Base-by-base conservation (phyloP, 1,140 invertebrate species). In the Drosophila littoralis region DNA sequence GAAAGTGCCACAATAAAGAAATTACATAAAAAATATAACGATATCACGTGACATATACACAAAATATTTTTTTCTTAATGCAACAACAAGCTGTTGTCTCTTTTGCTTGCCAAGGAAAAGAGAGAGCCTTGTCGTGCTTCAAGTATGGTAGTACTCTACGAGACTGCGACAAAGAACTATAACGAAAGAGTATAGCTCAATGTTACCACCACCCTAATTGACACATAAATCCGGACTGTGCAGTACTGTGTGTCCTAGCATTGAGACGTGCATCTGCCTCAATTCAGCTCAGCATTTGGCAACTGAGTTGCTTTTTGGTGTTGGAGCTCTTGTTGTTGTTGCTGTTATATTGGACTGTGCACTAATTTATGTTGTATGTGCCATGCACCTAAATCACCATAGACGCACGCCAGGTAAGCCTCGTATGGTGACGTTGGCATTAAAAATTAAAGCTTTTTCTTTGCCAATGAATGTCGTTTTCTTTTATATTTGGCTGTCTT, bases 281-380 rank as follows among this genome's bases (percentile, higher is more conserved):
- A 15, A 28, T 45, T 38, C 36, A 68, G 54, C 61, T 51, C 51
- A 60, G 72, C 73, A 79, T 86, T 86, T 81, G 40, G 63, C 79
- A 74, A 66, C 55, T 54, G 58, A 54, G 35, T 65, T 57, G 73
- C 64, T 66, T 55, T 79, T 70, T 63, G 8, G 64, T 33, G 61
- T 51, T 72, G 70, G 76, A 58, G 48, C 64, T 57, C 60, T 58
- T 75, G 40, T 50, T 57, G 40, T 50, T 57, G 40, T 55, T 42
- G 60, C 32, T 65, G 42, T 57, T 73, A 43, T 43, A 28, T 55
- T 32, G 28, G 40, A 58, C 72, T 48, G 57, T 79, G 73, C 51
- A 77, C 66, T 84, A 80, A 89, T 89, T 80, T 89, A 83, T 80
- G 70, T 88, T 88, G 80, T 70, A 88, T 88, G 64, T 80, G 80